Conservation (phyloP, 2,888 invertebrate species). For the Ligdia adustata region DNA sequence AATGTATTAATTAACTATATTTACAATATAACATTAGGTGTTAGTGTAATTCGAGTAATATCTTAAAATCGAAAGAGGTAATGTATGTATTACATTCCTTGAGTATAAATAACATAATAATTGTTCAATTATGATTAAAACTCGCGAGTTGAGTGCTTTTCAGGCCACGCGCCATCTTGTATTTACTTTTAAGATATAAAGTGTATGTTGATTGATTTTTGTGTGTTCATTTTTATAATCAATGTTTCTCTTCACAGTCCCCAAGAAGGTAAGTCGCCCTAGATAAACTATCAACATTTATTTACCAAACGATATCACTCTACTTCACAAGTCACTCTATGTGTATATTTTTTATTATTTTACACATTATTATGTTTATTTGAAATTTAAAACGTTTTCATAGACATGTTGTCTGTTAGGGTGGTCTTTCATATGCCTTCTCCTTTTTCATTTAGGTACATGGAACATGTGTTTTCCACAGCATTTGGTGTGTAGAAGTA, state of each 20-base stretch:
- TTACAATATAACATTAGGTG: constrained; percentile 56
- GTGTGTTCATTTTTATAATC: constrained; percentile 81
- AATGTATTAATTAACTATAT: constrained; percentile 62
- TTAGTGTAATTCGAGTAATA: constrained; percentile 56
- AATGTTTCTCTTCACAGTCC: constrained; percentile 77
- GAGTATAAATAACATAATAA: no score
- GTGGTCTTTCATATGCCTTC: constrained; percentile 1
- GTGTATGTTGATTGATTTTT: constrained; percentile 80
- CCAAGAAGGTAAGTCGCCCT: constrained; percentile 78
- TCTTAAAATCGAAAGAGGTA: constrained; percentile 52
- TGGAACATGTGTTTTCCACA: constrained; percentile 29
- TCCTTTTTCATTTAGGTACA: constrained; percentile 14
- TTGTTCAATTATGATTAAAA: constrained; percentile 60
- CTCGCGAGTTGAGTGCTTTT: constrained; percentile 49
- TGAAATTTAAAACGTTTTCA: no score
- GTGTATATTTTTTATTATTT: neutral
- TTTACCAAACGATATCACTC: no score
- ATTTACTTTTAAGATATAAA: constrained; percentile 82
- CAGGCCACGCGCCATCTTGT: constrained; percentile 63
- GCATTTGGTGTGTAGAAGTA: constrained; percentile 5
- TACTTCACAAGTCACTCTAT: constrained; percentile 16
- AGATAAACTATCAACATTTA: constrained; percentile 18
- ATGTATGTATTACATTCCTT: constrained; percentile 74
- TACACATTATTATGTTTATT: constrained; percentile 1
- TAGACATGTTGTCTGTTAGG: constrained; percentile 6